Conservation (phyloP, 2,113 vertebrate genomes). For the Tylochromis polylepis region DNA sequence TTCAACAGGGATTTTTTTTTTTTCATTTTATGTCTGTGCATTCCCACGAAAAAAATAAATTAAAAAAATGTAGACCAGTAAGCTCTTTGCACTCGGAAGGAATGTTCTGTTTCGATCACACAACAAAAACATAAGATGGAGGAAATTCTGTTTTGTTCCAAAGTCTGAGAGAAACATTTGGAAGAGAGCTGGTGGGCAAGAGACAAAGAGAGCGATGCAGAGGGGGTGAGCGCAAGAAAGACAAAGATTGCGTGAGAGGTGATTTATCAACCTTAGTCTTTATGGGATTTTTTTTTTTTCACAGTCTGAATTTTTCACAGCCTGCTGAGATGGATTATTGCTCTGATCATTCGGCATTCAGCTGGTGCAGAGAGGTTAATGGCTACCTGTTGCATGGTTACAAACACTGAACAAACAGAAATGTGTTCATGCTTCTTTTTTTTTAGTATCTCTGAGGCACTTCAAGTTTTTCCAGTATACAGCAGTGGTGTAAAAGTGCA, state of each 20-base stretch:
- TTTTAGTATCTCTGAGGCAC: not conserved
- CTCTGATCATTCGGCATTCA: constrained; percentile 28
- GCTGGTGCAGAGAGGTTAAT: not conserved
- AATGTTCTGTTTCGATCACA: constrained; percentile 34
- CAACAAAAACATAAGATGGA: constrained; percentile 37
- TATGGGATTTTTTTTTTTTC: constrained; percentile 22
- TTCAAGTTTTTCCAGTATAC: not conserved
- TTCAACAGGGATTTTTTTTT: not conserved
- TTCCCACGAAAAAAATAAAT: not conserved
- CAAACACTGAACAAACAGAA: not conserved
- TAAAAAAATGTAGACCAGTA: not conserved
- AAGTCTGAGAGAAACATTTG: constrained; percentile 39
- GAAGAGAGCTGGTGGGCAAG: not conserved
- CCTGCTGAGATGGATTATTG: constrained; percentile 45
- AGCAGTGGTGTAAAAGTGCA: not conserved
- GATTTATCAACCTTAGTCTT: constrained; percentile 60
- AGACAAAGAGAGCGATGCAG: not conserved
- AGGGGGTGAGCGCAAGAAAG: not conserved
- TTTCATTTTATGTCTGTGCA: constrained; percentile 11
- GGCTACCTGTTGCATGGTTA: not conserved
- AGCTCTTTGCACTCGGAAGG: not conserved
- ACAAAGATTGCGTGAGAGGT: constrained; percentile 37
- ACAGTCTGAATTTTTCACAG: constrained; percentile 44
- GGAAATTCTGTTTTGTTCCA: constrained; percentile 23
- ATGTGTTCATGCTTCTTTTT: not conserved